Evolutionary conservation across 2,113 vertebrate genomes (phyloP), one percentile per base, ranked within the genome.

Genomic region (Semicossyphus pulcher): DNA sequence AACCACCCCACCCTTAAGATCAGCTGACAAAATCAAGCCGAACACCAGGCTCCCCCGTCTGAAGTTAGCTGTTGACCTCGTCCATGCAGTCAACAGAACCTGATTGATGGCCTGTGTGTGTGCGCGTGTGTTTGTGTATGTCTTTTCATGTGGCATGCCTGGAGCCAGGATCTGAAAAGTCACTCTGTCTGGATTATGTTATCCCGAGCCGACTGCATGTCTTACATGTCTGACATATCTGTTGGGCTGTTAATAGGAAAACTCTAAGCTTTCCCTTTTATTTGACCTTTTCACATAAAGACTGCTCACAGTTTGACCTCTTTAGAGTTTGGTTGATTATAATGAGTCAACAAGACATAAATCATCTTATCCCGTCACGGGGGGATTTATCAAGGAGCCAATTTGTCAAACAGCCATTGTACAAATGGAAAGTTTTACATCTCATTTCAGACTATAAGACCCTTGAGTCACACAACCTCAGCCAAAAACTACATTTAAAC

Each of bases 31-130:
- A 78, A 77, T 64, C 65, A 65, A 59, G 39, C 52, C 62, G 51
- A 57, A 29, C 37, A 26, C 2, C 6, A 36, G 39, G 18, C 53
- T 53, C 37, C 32, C 45, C 47, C 18, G 25, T 64, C 62, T 63
- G 45, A 42, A 73, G 72, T 78, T 77, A 79, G 78, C 67, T 78
- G 79, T 21, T 79, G 72, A 78, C 78, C 81, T 72, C 81, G 78
- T 76, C 64, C 26, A 52, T 53, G 48, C 32, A 60, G 52, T 62
- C 71, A 76, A 56, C 68, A 75, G 37, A 74, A 45, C 74, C 62
- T 73, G 83, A 83, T 48, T 69, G 44, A 85, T 73, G 41, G 56
- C 29, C 23, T 9, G 23, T 12, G 48, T 68, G 58, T 56, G 48
- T 67, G 29, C 32, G 26, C 60, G 32, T 57, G 75, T 67, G 54